These are phyloP conservation scores for Isaurus tuberculatus DNA, from an alignment of 92 coral and sea anemone species.

Conservation along the genomic window DNA sequence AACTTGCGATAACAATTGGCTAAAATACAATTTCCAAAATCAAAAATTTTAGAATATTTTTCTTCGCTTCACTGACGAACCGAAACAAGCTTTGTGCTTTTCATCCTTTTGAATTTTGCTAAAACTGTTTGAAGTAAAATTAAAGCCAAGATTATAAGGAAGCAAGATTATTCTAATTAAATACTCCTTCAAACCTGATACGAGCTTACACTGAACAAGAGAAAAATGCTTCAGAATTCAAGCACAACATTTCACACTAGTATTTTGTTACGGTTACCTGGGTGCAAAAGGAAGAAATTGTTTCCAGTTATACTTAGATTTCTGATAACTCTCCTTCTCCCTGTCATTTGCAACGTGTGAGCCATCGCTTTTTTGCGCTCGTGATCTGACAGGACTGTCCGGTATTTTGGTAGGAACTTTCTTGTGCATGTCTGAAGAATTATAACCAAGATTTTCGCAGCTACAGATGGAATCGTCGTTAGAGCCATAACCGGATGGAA, in stretches of 20 bases:
- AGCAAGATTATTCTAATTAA: background rate
- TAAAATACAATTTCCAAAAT: too few species aligned
- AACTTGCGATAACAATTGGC: too few species aligned
- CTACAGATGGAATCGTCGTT: background rate
- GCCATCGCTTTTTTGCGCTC: conserved; percentile 8
- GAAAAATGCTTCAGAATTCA: background rate
- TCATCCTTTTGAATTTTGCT: too few species aligned
- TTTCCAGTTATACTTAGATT: conserved; percentile 83
- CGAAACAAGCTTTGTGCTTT: too few species aligned
- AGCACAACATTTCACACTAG: background rate
- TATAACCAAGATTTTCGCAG: conserved; percentile 8
- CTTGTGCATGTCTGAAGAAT: conserved; percentile 32
- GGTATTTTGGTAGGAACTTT: conserved; percentile 29
- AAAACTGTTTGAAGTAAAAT: too few species aligned
- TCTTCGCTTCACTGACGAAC: too few species aligned
- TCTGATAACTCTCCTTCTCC: conserved; percentile 9
- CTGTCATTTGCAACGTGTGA: background rate
- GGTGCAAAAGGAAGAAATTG: conserved; percentile 85
- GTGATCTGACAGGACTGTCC: background rate
- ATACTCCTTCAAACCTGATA: background rate
- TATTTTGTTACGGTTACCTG: conserved; percentile 49
- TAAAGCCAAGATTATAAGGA: too few species aligned
- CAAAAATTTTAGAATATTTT: too few species aligned
- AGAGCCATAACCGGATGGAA: background rate
- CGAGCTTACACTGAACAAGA: background rate